Evolutionary conservation across 92 coral and sea anemone species (phyloP).

Genomic region (Parazoanthus darwini): DNA sequence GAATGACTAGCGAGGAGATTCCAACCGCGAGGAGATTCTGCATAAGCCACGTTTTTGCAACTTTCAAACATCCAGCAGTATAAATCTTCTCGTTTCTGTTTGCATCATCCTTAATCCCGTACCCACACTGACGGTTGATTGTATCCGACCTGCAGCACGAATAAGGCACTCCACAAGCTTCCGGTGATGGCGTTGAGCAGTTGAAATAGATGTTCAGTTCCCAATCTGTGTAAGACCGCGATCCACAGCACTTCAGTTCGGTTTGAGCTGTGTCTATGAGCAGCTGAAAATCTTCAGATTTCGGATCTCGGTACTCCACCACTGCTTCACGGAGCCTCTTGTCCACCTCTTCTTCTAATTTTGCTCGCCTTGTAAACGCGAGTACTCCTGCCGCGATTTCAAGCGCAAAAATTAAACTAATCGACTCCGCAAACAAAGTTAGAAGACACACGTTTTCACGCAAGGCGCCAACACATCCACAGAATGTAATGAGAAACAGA

Average conservation of each 20-base stretch:
- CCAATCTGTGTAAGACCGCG: slow-evolving; percentile 76
- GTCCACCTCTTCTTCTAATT: slow-evolving; percentile 69
- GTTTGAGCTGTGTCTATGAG: slow-evolving; percentile 83
- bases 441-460: slow-evolving; percentile 91
- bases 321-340: slow-evolving; percentile 80
- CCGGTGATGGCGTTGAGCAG: slow-evolving; percentile 61
- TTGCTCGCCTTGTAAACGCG: slow-evolving; percentile 62
- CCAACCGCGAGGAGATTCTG: slow-evolving; percentile 53
- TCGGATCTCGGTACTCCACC: slow-evolving; percentile 77
- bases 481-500: slow-evolving; percentile 77
- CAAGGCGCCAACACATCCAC: slow-evolving; percentile 90
- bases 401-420: slow-evolving; percentile 57
- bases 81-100: slow-evolving; percentile 46
- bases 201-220: slow-evolving; percentile 79
- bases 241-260: slow-evolving; percentile 87
- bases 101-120: slow-evolving; percentile 33
- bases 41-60: slow-evolving; percentile 63
- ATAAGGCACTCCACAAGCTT: slow-evolving; percentile 85
- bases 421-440: slow-evolving; percentile 52
- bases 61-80: slow-evolving; percentile 73
- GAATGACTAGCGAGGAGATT: slow-evolving; percentile 49
- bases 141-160: slow-evolving; percentile 79
- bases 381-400: slow-evolving; percentile 61
- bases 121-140: slow-evolving; percentile 87
- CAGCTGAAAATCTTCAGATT: slow-evolving; percentile 73